Conservation (phyloP, 2,888 invertebrate genomes). For the Pachycephus smyrnensis region DNA sequence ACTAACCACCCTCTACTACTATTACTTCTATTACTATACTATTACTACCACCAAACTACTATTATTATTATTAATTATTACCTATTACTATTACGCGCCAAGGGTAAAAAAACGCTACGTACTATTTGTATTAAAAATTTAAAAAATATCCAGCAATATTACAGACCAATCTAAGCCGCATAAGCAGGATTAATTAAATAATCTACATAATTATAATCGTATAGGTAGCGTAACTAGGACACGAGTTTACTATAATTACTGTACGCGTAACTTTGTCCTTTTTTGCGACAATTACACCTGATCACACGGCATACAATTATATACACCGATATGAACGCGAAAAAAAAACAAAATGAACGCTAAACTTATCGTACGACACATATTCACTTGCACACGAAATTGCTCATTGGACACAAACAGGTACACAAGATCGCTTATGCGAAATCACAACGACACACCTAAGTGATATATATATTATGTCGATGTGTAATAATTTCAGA, state of each 20-base stretch:
- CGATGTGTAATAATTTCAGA: constrained; percentile 23
- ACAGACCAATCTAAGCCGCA: constrained; percentile 20
- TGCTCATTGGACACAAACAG: background rate
- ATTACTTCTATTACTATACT: constrained; percentile 6
- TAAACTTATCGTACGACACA: background rate
- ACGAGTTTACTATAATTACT: background rate
- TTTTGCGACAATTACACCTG: background rate
- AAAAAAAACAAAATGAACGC: background rate
- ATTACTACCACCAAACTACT: constrained; percentile 33
- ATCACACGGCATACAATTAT: background rate
- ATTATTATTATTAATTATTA: constrained; percentile 35
- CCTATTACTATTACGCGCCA: constrained; percentile 16
- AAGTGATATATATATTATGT: background rate
- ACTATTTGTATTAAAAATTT: constrained; percentile 21
- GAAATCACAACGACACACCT: background rate
- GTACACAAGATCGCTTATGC: background rate
- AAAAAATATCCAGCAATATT: constrained; percentile 18
- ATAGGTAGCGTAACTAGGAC: background rate
- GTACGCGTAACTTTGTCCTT: background rate
- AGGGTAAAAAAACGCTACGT: background rate
- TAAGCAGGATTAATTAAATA: constrained; percentile 4
- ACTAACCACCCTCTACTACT: background rate
- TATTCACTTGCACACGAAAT: background rate
- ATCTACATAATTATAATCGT: background rate
- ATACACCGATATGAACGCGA: background rate